phyloP scores from a whole-genome alignment of 2,888 invertebrate genomes.

The Pyrgus malvae region DNA sequence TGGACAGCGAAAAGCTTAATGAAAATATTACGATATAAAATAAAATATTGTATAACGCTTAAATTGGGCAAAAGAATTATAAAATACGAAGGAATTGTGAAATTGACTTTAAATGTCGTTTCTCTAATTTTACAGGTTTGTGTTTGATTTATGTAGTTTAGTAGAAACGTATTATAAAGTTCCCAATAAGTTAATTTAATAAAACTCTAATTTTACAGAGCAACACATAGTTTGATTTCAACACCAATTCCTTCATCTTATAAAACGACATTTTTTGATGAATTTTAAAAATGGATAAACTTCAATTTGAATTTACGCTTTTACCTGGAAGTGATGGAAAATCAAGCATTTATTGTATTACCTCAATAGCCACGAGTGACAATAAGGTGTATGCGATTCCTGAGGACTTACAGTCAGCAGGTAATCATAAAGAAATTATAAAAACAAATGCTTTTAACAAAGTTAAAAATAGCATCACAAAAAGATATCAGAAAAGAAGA shows the following conservation, averaged over 20 bases:
- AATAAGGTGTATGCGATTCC: slow-evolving; percentile 24
- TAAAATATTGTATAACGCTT: no score
- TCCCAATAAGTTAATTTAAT: background rate
- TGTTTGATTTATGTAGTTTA: no score
- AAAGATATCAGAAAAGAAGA: slow-evolving; percentile 30
- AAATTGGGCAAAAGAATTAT: no score
- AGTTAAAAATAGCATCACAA: slow-evolving; percentile 31
- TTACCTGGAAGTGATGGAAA: slow-evolving; percentile 26
- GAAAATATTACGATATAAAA: no score
- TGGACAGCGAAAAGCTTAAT: no score
- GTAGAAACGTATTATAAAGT: no score
- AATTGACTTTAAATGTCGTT: no score
- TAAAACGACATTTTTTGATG: slow-evolving; percentile 14
- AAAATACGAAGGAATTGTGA: no score
- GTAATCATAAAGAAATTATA: slow-evolving; percentile 24
- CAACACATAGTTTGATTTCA: background rate
- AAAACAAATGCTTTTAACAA: slow-evolving; percentile 22
- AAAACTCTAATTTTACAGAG: background rate
- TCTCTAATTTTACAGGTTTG: no score
- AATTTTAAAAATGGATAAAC: slow-evolving; percentile 29
- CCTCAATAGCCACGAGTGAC: slow-evolving; percentile 21
- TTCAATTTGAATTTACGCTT: slow-evolving; percentile 24
- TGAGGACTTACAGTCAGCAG: slow-evolving; percentile 28
- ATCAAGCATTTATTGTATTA: slow-evolving; percentile 22
- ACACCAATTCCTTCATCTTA: background rate